phyloP scores from a whole-genome alignment of 2,888 invertebrate genomes.

The Hartigia nigra region DNA sequence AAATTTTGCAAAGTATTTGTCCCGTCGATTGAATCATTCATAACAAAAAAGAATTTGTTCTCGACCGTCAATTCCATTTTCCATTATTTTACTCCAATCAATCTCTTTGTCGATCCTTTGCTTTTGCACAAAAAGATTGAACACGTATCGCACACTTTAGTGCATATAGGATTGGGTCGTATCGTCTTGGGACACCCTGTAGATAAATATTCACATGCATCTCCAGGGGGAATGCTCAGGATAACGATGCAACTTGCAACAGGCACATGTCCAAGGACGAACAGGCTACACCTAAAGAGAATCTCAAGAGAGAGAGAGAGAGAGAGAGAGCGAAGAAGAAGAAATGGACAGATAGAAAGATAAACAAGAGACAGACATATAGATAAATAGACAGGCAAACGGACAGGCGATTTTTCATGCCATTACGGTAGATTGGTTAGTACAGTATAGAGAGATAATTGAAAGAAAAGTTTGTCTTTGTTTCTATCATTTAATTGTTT shows the following conservation, averaged over 20 bases:
- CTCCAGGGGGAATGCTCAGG: not conserved
- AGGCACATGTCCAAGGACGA: constrained; percentile 43
- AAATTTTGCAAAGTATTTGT: not conserved
- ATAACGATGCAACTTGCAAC: constrained; percentile 41
- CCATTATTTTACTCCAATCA: not conserved
- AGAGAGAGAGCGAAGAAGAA: constrained; percentile 30
- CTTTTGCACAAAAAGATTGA: not conserved
- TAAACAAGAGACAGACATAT: constrained; percentile 24
- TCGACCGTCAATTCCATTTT: not conserved
- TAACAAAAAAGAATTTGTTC: not conserved
- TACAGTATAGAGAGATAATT: not conserved
- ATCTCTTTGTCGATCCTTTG: not conserved
- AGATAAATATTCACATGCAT: not conserved
- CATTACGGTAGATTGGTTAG: not conserved
- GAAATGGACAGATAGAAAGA: constrained; percentile 33
- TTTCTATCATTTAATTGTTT: not conserved
- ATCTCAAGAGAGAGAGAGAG: constrained; percentile 22
- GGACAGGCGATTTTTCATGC: constrained; percentile 6
- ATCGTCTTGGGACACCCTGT: not conserved
- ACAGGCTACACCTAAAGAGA: constrained; percentile 49
- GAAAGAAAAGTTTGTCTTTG: not conserved
- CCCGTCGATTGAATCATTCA: not conserved
- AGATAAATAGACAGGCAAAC: not conserved
- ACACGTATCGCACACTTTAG: not conserved
- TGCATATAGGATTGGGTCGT: not conserved